Conservation (phyloP, 2,113 vertebrate genomes). For the Elephantulus edwardii region DNA sequence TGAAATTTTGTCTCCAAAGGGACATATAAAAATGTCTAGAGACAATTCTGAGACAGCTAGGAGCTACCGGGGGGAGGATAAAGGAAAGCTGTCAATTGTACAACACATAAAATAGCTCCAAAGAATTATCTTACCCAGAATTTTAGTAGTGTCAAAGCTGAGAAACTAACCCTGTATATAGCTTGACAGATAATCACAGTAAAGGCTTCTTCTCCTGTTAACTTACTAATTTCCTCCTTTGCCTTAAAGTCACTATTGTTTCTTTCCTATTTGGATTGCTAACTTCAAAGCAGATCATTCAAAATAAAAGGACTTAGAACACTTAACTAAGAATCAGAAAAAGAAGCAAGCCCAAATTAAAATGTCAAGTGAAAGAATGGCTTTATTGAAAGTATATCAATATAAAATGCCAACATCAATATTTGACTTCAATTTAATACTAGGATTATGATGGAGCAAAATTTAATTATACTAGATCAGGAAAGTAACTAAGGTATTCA, state of each 20-base stretch:
- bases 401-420: neutral
- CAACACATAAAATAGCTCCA: neutral
- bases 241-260: neutral
- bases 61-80: neutral
- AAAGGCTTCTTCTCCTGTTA: neutral
- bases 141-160: neutral
- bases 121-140: neutral
- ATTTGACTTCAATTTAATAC: conserved; percentile 15
- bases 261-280: neutral
- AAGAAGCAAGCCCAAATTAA: neutral
- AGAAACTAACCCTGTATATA: neutral
- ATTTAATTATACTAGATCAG: neutral
- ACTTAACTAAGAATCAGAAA: conserved; percentile 14
- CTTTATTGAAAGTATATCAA: conserved; percentile 3
- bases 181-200: neutral
- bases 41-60: neutral
- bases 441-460: neutral
- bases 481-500: conserved; percentile 33
- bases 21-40: neutral
- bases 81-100: neutral
- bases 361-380: neutral
- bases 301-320: neutral
- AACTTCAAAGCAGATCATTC: conserved; percentile 33
- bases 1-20: neutral
- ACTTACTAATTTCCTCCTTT: neutral